Evolutionary conservation across 2,888 invertebrate species (phyloP), one percentile per base, ranked within the genome.

Genomic region (Drosophila affinis): DNA sequence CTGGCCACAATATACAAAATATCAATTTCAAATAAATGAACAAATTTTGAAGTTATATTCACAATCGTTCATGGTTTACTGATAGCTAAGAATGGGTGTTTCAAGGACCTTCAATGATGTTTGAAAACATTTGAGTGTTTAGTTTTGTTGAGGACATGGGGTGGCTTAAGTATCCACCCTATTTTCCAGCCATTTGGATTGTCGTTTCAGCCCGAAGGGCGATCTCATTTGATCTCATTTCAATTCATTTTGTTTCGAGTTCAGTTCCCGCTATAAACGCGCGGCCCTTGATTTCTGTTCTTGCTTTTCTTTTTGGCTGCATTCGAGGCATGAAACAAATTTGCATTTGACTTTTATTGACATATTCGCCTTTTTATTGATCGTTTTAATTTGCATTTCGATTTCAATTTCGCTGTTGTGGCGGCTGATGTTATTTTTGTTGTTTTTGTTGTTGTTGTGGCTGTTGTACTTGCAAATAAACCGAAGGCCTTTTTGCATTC

Each of bases 331-430:
- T 62, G 49, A 57, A 64, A 62, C 54, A 72, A 79, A 87, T 85
- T 85, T 84, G 89, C 88, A 88, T 85, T 85, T 75, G 87, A 87
- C 78, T 87, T 88, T 88, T 85, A 88, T 88, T 85, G 88, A 88
- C 76, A 87, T 81, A 81, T 85, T 85, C 81, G 87, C 87, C 76
- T 76, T 87, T 88, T 81, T 85, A 85, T 85, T 88, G 85, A 85
- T 85, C 88, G 85, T 69, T 81, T 87, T 75, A 84, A 85, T 85
- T 85, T 85, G 85, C 85, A 85, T 85, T 85, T 87, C 68, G 75
- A 79, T 72, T 78, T 76, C 75, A 67, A 78, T 78, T 86, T 47
- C 14, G 70, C 57, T 54, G 60, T 46, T 54, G 54, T 59, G 39
- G 53, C 9, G 32, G 61, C 54, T 21, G 21, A 21, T 54, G 60